Base-by-base conservation (phyloP, 2,888 invertebrate genomes). In the Cataglyphis livida region DNA sequence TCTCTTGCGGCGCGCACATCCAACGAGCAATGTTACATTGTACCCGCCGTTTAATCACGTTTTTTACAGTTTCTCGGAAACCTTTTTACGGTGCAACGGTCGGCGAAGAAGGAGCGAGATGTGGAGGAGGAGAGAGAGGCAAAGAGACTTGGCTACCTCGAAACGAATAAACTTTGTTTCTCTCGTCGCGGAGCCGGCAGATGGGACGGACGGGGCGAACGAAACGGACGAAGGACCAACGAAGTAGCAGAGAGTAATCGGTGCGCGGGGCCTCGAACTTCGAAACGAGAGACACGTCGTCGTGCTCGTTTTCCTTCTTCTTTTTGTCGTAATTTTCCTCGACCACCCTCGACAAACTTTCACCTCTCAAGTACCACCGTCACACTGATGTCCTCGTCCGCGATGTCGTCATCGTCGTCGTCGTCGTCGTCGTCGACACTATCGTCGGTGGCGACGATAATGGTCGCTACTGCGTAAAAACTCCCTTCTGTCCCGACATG, bases 1-100 rank as follows among this genome's bases (percentile, higher is more conserved):
- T 81, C 87, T 79, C 81, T 57, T 35, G 70, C 75, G 70, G 51
- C 65, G 68, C 21, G 78, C 65, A 41, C 83, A 57, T 54, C 68
- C 83, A 87, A 79, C 83, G 71, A 68, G 71, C 85, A 70, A 51
- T 51, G 86, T 83, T 82, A 81, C 84, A 84, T 84, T 86, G 86
- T 88, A 82, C 66, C 82, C 70, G 84, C 75, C 87, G 87, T 90
- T 90, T 88, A 90, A 89, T 89, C 89, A 84, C 86, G 85, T 88
- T 88, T 90, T 83, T 84, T 85, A 48, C 87, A 79, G 81, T 83
- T 82, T 65, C 85, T 61, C 68, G 68, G 64, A 65, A 84, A 85
- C 83, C 89, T 88, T 88, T 88, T 88, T 87, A 66, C 84, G 51
- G 7, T n/a, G 35, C 62, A 57, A 81, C 59, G 66, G 79, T 59